These are phyloP conservation scores for Actinia tenebrosa DNA, from an alignment of 64 coral and sea anemone species.

Conservation along the genomic window DNA sequence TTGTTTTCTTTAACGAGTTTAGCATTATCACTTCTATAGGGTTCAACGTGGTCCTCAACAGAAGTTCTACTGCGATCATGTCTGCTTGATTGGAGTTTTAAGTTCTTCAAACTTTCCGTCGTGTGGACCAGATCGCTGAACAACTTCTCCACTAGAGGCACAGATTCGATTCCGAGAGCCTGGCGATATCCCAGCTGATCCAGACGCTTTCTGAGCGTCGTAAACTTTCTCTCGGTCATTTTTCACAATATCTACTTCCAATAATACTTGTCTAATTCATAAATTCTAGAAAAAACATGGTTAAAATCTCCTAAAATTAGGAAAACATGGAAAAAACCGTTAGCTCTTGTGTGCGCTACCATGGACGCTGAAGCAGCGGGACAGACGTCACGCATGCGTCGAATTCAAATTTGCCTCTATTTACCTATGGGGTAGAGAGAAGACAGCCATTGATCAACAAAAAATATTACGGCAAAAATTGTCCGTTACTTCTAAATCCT, in stretches of 20 bases:
- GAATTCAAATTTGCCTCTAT: slow-evolving; percentile 97
- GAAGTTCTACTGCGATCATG: slow-evolving; percentile 72
- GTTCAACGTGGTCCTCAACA: slow-evolving; percentile 91
- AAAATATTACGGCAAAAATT: neutral
- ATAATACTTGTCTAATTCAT: slow-evolving; percentile 9
- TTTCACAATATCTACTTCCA: slow-evolving; percentile 11
- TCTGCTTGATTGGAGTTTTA: slow-evolving; percentile 81
- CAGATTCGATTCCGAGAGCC: slow-evolving; percentile 94
- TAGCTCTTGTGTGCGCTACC: slow-evolving; percentile 48
- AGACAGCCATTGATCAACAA: slow-evolving; percentile 38
- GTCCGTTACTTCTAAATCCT: neutral
- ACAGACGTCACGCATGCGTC: slow-evolving; percentile 73
- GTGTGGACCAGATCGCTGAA: slow-evolving; percentile 99
- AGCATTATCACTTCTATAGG: slow-evolving; percentile 96
- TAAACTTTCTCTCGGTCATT: slow-evolving; percentile 97
- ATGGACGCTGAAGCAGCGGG: slow-evolving; percentile 40
- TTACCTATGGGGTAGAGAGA: slow-evolving; percentile 55
- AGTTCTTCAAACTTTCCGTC: slow-evolving; percentile 97
- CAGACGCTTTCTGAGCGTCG: slow-evolving; percentile 93
- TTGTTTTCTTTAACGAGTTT: slow-evolving; percentile 98
- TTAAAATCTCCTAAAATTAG: neutral
- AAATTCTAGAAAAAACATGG: slow-evolving; percentile 28
- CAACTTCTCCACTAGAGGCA: slow-evolving; percentile 95
- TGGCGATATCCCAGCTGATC: slow-evolving; percentile 98
- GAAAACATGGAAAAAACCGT: slow-evolving; percentile 66